Base-by-base conservation (phyloP, 2,113 vertebrate species). In the Diadophis punctatus region DNA sequence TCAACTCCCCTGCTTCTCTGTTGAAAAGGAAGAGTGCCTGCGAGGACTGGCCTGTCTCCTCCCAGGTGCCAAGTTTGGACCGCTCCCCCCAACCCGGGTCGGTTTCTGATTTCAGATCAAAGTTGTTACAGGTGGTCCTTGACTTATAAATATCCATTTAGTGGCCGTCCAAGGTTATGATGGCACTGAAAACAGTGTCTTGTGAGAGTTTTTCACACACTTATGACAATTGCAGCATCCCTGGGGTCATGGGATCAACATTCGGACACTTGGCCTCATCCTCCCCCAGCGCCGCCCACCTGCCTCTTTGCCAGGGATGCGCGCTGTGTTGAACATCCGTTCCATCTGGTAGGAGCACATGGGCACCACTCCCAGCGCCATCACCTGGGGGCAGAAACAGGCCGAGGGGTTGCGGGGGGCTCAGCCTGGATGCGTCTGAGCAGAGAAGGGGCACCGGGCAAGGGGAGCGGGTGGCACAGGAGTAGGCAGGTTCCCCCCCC, bases 291-390 rank as follows among this genome's bases (percentile, higher is more conserved):
- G 27, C 16, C 3, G 18, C 30, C 0, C 96, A 99, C 99, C 99
- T 89, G 98, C 98, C 92, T 99, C 98, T 90, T 97, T 97, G 87
- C 99, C 99, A 0, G 99, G 99, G 90, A 99, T 97, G 80, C 99
- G 98, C 0, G 98, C 98, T 53, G 99, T 99, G 96, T 99, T 99
- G 96, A 99, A 99, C 97, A 99, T 99, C 94, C 99, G 98, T 94
- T 99, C 99, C 96, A 98, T 98, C 97, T 99, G 99, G 94, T 96
- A 97, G 94, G 98, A 99, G 93, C 99, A 99, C 98, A 99, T 98
- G 16, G 99, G 99, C 30, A 99, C 98, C 0, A 98, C 97, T 34
- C 98, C 98, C 52, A 99, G 95, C 0, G 98, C 98, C 97, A 98
- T 98, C 93, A 99, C 94, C 99, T 99, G 93, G 3, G 55, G 1